phyloP scores from a whole-genome alignment of 2,888 invertebrate species.

The Machimus rusticus region DNA sequence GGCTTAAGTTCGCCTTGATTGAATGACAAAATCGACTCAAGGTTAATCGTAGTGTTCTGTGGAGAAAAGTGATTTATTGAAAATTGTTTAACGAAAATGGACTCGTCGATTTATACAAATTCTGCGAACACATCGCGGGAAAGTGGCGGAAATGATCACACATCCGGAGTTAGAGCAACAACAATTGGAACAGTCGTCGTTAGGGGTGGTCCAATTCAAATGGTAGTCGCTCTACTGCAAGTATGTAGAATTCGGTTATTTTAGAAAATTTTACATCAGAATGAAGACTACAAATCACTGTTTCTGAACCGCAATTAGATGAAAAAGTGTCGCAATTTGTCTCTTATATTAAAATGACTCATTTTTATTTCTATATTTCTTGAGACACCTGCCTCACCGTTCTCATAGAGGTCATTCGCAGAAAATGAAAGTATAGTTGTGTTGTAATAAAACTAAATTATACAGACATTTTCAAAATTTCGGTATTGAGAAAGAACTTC shows the following conservation, averaged over 20 bases:
- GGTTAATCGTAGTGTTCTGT: neutral
- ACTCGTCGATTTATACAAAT: constrained; percentile 42
- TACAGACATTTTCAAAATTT: neutral
- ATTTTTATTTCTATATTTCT: neutral
- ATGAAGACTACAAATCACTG: constrained; percentile 9
- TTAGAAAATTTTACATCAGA: neutral
- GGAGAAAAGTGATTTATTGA: constrained; percentile 24
- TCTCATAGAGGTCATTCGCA: neutral
- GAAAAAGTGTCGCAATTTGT: neutral
- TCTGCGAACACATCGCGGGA: constrained; percentile 41
- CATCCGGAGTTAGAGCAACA: constrained; percentile 65
- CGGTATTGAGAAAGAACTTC: neutral
- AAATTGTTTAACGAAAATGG: constrained; percentile 36
- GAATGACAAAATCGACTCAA: constrained; percentile 22
- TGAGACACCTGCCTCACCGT: neutral
- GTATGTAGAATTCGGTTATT: constrained; percentile 64
- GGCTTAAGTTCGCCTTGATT: neutral
- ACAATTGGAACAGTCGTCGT: constrained; percentile 92
- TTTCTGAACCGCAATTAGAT: neutral
- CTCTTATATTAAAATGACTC: neutral
- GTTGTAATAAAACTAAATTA: neutral
- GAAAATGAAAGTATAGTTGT: neutral
- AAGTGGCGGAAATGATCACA: constrained; percentile 37
- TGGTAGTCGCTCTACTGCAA: constrained; percentile 87
- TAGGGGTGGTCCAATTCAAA: constrained; percentile 83